Evolutionary conservation across 2,888 invertebrate genomes (phyloP).

Genomic region (Dione juno): DNA sequence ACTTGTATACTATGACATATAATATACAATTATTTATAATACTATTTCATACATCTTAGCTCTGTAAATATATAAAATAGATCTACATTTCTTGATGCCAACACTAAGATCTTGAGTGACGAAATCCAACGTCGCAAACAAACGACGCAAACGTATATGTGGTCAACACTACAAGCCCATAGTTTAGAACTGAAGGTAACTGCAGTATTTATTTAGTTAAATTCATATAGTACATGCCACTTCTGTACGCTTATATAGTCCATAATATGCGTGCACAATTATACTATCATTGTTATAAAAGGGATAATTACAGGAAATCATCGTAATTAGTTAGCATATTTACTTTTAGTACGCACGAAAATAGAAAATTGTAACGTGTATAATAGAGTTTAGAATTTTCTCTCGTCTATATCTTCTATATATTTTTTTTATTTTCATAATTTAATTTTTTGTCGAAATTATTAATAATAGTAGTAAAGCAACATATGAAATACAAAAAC

Average conservation of each 20-base stretch:
- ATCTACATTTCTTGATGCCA: background rate
- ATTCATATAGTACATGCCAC: background rate
- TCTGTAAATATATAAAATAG: background rate
- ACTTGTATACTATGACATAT: too few relatives aligned
- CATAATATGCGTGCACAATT: conserved; percentile 37
- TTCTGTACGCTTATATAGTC: conserved; percentile 12
- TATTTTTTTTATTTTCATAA: background rate
- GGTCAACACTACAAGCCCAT: conserved; percentile 1
- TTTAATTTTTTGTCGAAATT: too few relatives aligned
- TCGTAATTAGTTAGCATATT: conserved; percentile 40
- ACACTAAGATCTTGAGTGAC: background rate
- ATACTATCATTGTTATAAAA: conserved; percentile 43
- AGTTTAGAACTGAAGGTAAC: conserved; percentile 4
- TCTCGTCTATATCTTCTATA: background rate
- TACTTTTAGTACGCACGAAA: conserved; percentile 7
- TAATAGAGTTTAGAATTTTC: background rate
- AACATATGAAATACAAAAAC: too few relatives aligned
- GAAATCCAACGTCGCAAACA: conserved; percentile 5
- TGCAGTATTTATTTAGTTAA: conserved; percentile 1
- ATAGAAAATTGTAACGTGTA: too few relatives aligned
- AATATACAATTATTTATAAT: too few relatives aligned
- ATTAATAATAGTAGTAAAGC: too few relatives aligned
- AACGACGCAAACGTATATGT: background rate
- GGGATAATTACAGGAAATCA: conserved; percentile 43
- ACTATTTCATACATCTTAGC: too few relatives aligned